Evolutionary conservation across 2,888 invertebrate genomes (phyloP).

Genomic region (Brachylomia viminalis): DNA sequence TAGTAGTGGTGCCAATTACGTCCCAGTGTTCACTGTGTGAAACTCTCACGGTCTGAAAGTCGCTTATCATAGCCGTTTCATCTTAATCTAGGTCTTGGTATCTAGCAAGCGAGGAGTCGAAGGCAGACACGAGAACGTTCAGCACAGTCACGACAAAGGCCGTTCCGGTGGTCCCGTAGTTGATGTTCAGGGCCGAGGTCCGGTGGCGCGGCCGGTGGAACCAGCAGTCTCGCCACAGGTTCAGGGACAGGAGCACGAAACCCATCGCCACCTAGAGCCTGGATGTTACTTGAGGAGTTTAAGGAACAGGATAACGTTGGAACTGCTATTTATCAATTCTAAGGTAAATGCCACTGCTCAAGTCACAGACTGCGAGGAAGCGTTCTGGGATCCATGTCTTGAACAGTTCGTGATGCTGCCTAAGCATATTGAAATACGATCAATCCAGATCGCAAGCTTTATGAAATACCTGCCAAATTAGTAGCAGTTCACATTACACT

Average conservation of each 20-base stretch:
- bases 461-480: background rate
- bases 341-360: background rate
- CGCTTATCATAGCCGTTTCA: background rate
- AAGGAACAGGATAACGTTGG: background rate
- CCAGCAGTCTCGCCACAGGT: slow-evolving; percentile 94
- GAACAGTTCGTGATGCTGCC: background rate
- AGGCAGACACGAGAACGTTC: slow-evolving; percentile 94
- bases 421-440: background rate
- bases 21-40: background rate
- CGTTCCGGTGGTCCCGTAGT: slow-evolving; percentile 92
- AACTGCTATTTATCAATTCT: background rate
- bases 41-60: too few species aligned
- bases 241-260: slow-evolving; percentile 93
- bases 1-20: background rate
- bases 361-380: background rate
- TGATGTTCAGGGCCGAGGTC: slow-evolving; percentile 92
- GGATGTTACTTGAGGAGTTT: slow-evolving; percentile 52
- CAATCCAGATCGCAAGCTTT: background rate
- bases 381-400: background rate
- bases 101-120: slow-evolving; percentile 93
- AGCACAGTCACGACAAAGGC: slow-evolving; percentile 94
- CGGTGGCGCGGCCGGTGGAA: slow-evolving; percentile 93
- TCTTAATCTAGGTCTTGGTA: slow-evolving; percentile 82
- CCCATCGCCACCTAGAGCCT: slow-evolving; percentile 93
- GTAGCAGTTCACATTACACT: background rate